Conservation (phyloP, 2,797 vertebrate species). For the Micromesistius poutassou region DNA sequence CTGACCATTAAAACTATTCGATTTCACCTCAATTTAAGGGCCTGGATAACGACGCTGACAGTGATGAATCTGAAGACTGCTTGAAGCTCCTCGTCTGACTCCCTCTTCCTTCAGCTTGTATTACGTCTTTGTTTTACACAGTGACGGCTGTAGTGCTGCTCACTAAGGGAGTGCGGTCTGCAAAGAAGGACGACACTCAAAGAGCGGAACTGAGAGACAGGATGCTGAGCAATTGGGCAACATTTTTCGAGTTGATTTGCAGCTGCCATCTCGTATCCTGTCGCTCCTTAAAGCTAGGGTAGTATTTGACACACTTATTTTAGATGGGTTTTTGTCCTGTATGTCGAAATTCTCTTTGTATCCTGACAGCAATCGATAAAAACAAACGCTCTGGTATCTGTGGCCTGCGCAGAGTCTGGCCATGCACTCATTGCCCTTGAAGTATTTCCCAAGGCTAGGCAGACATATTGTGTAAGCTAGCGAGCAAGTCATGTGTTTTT, state of each 20-base stretch:
- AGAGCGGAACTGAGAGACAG: background rate
- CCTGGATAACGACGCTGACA: slow-evolving; percentile 11
- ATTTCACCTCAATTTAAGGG: slow-evolving; percentile 25
- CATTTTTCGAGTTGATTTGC: background rate
- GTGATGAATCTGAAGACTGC: slow-evolving; percentile 25
- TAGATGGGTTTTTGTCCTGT: too few species aligned
- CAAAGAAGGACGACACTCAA: background rate
- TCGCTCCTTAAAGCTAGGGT: background rate
- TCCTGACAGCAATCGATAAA: too few species aligned
- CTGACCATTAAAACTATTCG: slow-evolving; percentile 22
- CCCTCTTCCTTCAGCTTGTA: background rate
- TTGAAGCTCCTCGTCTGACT: slow-evolving; percentile 1
- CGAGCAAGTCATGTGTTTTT: too few species aligned
- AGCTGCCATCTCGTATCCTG: background rate
- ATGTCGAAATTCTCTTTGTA: too few species aligned
- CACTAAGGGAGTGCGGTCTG: background rate
- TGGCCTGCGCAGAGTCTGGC: too few species aligned
- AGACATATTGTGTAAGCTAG: too few species aligned
- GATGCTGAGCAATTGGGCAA: background rate
- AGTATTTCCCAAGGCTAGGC: too few species aligned
- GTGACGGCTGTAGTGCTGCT: background rate
- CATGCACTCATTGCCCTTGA: too few species aligned
- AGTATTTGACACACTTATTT: too few species aligned
- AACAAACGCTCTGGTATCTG: too few species aligned
- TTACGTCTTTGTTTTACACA: background rate